A percentile compares a stretch with the other conserved stretches of the same genome.
Conservation (phyloP, 2,888 invertebrate species). For the Pseudococcus longispinus region DNA sequence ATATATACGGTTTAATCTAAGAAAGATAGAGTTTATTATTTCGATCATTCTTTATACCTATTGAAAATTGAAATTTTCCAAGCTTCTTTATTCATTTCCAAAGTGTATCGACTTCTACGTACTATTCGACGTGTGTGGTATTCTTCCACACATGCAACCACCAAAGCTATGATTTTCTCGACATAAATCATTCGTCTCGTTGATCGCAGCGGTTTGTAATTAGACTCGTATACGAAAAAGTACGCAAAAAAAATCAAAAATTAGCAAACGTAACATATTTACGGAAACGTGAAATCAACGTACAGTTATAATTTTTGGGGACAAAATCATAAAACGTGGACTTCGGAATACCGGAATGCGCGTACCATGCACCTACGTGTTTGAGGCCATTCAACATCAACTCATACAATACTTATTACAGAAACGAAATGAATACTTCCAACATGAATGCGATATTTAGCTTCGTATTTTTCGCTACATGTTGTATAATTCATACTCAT, state of each 20-base stretch:
- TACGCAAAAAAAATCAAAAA: neutral
- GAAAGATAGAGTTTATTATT: neutral
- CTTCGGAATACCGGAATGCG: neutral
- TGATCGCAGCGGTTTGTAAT: neutral
- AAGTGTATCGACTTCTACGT: neutral
- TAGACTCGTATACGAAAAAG: neutral
- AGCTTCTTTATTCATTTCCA: neutral
- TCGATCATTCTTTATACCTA: too few species aligned
- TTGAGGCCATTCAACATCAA: neutral
- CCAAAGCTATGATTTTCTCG: neutral
- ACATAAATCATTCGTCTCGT: neutral
- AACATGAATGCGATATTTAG: neutral
- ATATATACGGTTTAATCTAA: neutral
- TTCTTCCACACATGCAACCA: neutral
- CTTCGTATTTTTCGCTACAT: neutral
- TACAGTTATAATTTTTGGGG: conserved; percentile 19
- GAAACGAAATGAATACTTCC: neutral
- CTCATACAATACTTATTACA: neutral
- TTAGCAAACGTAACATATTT: neutral
- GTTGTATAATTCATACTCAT: conserved; percentile 17
- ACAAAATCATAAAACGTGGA: neutral
- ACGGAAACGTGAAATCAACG: neutral
- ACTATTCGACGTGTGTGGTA: conserved; percentile 4
- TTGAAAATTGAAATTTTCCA: neutral
- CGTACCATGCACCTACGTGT: neutral